Conservation (phyloP, 2,113 vertebrate species). For the Corythoichthys intestinalis region DNA sequence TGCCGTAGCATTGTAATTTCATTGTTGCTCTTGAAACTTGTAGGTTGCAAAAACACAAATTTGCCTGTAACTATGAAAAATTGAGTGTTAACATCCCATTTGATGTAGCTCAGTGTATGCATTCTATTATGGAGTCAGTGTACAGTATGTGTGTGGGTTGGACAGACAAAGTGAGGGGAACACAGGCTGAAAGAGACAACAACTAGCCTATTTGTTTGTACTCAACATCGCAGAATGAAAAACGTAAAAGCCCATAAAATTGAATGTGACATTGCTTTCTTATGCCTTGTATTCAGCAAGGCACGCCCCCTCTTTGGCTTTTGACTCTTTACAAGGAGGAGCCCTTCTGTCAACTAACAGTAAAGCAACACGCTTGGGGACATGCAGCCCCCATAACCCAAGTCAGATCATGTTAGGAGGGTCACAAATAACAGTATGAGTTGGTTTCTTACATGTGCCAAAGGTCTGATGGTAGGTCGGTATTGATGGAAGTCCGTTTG, state of each 20-base stretch:
- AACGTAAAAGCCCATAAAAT: neutral
- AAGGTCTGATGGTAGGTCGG: constrained; percentile 61
- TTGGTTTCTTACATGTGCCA: constrained; percentile 66
- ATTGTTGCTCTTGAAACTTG: too few species aligned
- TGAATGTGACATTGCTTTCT: constrained; percentile 4
- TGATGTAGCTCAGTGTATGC: constrained; percentile 31
- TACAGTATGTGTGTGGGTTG: constrained; percentile 1
- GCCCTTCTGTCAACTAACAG: neutral
- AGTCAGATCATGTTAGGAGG: neutral
- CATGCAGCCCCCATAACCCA: neutral
- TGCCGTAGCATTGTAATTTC: too few species aligned
- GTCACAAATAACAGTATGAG: neutral
- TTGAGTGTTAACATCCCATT: neutral
- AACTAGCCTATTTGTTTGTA: neutral
- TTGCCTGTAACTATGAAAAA: neutral
- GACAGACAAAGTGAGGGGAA: neutral
- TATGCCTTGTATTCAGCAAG: constrained; percentile 37
- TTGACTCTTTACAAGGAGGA: constrained; percentile 22
- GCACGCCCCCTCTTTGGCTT: constrained; percentile 8
- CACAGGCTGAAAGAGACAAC: neutral
- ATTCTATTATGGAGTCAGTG: constrained; percentile 19
- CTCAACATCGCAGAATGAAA: neutral
- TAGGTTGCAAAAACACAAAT: neutral
- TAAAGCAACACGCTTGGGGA: constrained; percentile 4
- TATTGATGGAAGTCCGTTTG: constrained; percentile 81